Evolutionary conservation across 2,888 invertebrate species (phyloP), one percentile per base, ranked within the genome.

Genomic region (Drosophila paramelanica): DNA sequence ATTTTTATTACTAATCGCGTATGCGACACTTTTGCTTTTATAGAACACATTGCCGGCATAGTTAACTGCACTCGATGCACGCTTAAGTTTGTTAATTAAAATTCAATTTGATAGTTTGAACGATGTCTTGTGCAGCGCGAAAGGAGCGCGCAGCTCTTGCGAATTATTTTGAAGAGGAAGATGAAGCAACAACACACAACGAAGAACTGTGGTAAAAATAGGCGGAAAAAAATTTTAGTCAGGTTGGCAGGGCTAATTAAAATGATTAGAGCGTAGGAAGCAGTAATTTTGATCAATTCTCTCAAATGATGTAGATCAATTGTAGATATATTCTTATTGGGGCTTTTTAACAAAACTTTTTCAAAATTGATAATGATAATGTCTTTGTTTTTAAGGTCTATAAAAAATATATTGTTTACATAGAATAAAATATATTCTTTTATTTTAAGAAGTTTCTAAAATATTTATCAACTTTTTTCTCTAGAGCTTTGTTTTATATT

Each of bases 61-160:
- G 13, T 66, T 62, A 14, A 43, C 20, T 56, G 13, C 2, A 50
- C 5, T 6, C 3, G 55, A 55, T 69, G 47, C 38, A 20, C 43
- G 8, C 20, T 13, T 14, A 45, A 20, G 55, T 67, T 53, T 39
- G 10, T n/a, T 39, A 33, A 49, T 67, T 69, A 23, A 49, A 67
- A 36, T 27, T 46, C 47, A 47, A 53, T 69, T 79, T 56, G 47
- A n/a, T 57, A 45, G 56, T 77, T 77, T 77, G 71, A 77, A 79
- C 67, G 51, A 42, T 31, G 61, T 64, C 67, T 67, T 74, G 55
- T 49, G 62, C 67, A 73, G 70, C 74, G 77, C 77, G 77, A 68
- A 77, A 79, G 82, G 74, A 74, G 77, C 82, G 80, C 82, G 82
- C 79, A 64, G 89, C 79, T 78, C 81, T 80, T 70, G 83, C 82